phyloP scores from a whole-genome alignment of 2,797 vertebrate genomes.

The Decapterus maruadsi region DNA sequence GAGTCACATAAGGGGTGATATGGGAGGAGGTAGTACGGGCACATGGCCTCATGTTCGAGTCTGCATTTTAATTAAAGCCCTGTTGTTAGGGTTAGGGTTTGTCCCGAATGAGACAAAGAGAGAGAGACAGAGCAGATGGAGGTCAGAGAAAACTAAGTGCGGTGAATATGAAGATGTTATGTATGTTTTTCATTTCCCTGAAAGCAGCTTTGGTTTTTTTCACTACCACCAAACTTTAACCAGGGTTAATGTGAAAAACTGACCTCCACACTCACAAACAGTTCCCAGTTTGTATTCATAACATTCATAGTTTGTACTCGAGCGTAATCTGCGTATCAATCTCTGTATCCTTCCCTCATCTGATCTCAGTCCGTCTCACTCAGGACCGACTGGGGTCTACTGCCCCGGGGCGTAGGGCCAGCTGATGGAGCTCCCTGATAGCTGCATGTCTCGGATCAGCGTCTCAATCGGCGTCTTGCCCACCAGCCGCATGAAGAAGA shows the following conservation, averaged over 20 bases:
- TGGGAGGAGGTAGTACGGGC: slow-evolving; percentile 81
- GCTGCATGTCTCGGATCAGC: slow-evolving; percentile 97
- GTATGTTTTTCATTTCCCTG: slow-evolving; percentile 44
- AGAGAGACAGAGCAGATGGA: slow-evolving; percentile 45
- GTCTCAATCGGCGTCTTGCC: slow-evolving; percentile 98
- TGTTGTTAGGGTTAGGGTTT: slow-evolving; percentile 2
- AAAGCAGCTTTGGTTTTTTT: slow-evolving; percentile 49
- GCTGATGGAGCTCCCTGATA: slow-evolving; percentile 96
- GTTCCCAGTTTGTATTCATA: slow-evolving; percentile 23
- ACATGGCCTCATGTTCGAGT: slow-evolving; percentile 66
- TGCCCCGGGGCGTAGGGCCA: slow-evolving; percentile 94
- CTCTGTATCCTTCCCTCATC: slow-evolving; percentile 37
- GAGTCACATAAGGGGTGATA: slow-evolving; percentile 69
- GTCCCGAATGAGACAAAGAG: slow-evolving; percentile 55
- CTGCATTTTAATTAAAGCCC: slow-evolving; percentile 61
- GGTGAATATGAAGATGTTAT: slow-evolving; percentile 29
- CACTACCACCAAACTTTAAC: slow-evolving; percentile 28
- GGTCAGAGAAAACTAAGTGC: slow-evolving; percentile 59
- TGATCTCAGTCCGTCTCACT: slow-evolving; percentile 54
- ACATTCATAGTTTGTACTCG: slow-evolving; percentile 43
- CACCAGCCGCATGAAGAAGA: slow-evolving; percentile 98
- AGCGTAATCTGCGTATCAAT: slow-evolving; percentile 34
- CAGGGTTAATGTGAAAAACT: slow-evolving; percentile 16
- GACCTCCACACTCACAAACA: slow-evolving; percentile 24
- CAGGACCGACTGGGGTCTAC: slow-evolving; percentile 58